Percentiles rank a stretch among this genome's conserved stretches.
Conservation (phyloP, 2,113 vertebrate genomes). For the Sialia sialis region DNA sequence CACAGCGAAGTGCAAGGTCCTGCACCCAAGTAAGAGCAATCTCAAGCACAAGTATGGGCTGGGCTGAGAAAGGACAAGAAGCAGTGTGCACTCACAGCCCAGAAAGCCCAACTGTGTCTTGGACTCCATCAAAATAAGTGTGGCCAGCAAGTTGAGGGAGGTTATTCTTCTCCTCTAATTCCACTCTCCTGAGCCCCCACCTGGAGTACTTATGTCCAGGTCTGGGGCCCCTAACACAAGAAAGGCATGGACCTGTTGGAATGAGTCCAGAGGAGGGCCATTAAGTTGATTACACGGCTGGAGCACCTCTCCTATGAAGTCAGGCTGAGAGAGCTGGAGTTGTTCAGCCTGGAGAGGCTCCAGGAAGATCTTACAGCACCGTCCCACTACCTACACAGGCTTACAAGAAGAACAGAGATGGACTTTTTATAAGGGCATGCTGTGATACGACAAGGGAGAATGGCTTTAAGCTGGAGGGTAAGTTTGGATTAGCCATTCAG, state of each 20-base stretch:
- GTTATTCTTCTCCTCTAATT: neutral
- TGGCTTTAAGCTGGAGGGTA: neutral
- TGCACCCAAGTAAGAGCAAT: neutral
- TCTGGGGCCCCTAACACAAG: neutral
- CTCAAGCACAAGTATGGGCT: neutral
- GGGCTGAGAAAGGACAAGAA: neutral
- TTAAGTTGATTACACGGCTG: neutral
- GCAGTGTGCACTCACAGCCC: neutral
- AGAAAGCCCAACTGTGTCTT: neutral
- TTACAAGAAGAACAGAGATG: neutral
- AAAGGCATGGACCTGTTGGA: neutral
- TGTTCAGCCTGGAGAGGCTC: neutral
- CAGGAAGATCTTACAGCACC: neutral
- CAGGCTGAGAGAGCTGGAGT: neutral
- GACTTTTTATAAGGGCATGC: neutral
- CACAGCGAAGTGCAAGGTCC: neutral
- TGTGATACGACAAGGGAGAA: neutral
- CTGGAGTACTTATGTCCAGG: neutral
- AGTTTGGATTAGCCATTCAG: neutral
- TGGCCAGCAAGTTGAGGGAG: neutral
- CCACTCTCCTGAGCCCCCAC: rapidly evolving
- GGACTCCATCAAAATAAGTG: neutral
- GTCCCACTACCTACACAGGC: neutral
- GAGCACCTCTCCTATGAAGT: neutral
- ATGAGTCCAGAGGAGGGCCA: neutral